phyloP scores from a whole-genome alignment of 2,888 invertebrate species.

The Esperia sulphurella region DNA sequence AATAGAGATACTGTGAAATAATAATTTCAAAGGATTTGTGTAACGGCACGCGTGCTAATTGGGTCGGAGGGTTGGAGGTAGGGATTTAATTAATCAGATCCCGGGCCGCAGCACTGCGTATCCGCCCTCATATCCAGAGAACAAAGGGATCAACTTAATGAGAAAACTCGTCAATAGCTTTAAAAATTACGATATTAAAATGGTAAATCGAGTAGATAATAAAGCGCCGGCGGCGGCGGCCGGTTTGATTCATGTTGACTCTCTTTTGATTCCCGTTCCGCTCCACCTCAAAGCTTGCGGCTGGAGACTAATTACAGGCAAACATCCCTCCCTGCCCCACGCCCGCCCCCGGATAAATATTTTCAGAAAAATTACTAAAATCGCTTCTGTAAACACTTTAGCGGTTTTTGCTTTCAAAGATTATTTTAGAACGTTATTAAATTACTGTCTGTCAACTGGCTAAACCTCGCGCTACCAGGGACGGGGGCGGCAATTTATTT shows the following conservation, averaged over 20 bases:
- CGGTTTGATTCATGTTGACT: not conserved
- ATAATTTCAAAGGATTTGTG: not conserved
- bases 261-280: not conserved
- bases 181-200: too few relatives aligned
- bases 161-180: too few relatives aligned
- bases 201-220: not conserved
- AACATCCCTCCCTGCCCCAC: not conserved
- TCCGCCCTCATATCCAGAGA: too few relatives aligned
- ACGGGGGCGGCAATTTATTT: not conserved
- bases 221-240: not conserved
- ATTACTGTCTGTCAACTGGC: not conserved
- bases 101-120: too few relatives aligned
- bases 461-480: not conserved
- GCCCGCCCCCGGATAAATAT: not conserved
- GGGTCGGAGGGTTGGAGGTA: not conserved
- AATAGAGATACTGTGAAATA: not conserved
- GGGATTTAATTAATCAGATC: too few relatives aligned
- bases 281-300: not conserved
- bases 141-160: too few relatives aligned
- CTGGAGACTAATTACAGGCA: not conserved
- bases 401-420: not conserved
- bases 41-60: not conserved
- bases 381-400: not conserved
- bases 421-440: not conserved
- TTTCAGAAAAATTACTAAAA: not conserved